Conservation (phyloP, 2,797 vertebrate species). For the Halcyon leucocephala region DNA sequence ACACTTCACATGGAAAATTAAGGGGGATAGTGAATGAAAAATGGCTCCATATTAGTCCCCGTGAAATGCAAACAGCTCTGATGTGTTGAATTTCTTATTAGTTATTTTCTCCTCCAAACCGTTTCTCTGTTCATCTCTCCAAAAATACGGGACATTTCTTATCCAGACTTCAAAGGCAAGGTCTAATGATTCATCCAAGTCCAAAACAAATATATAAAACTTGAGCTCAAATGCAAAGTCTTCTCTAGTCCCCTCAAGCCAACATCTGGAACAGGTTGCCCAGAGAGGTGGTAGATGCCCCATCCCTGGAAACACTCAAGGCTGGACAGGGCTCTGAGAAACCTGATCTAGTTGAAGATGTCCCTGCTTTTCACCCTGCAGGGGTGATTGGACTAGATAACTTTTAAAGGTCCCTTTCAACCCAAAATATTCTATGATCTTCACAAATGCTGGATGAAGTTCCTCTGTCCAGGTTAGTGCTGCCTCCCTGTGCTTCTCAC, state of each 20-base stretch:
- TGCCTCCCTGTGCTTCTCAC: not conserved
- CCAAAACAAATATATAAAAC: not conserved
- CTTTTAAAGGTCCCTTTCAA: not conserved
- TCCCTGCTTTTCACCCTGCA: not conserved
- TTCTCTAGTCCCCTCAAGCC: not conserved
- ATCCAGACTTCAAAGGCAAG: not conserved
- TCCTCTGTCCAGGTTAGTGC: not conserved
- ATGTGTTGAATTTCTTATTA: not conserved
- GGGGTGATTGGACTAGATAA: not conserved
- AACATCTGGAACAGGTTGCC: not conserved
- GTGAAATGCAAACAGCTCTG: not conserved
- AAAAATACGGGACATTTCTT: not conserved
- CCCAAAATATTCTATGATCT: not conserved
- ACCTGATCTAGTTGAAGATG: not conserved
- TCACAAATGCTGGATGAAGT: not conserved
- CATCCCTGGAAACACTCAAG: not conserved
- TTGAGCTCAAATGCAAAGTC: not conserved
- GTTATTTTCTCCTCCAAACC: not conserved
- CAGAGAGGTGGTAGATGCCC: not conserved
- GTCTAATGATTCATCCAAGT: not conserved
- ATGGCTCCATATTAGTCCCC: not conserved
- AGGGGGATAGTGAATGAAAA: not conserved
- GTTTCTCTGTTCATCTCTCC: not conserved
- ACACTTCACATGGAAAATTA: not conserved
- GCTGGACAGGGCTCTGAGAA: not conserved